These are phyloP conservation scores for Lasioglossum zephyrum DNA, from an alignment of 2,888 invertebrate species.

Conservation along the genomic window DNA sequence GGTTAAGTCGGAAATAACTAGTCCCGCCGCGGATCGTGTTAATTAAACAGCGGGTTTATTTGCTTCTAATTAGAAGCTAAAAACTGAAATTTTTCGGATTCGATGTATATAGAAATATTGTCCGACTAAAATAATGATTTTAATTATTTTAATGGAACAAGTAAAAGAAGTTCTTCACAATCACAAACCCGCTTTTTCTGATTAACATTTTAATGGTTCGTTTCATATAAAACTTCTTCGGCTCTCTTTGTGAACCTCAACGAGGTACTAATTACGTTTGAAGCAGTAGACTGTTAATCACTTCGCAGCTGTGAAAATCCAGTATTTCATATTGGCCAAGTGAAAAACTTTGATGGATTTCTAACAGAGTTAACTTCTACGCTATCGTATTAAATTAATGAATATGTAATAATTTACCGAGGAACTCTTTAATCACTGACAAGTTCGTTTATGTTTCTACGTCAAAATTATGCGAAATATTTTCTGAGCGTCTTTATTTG, in stretches of 20 bases:
- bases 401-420: not conserved
- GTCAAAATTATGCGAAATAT: not conserved
- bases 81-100: not conserved
- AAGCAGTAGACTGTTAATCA: not conserved
- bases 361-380: not conserved
- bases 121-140: not conserved
- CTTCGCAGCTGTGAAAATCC: not conserved
- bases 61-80: not conserved
- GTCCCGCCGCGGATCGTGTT: not conserved
- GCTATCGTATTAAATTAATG: not conserved
- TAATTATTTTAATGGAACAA: not conserved
- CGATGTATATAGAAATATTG: not conserved
- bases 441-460: not conserved
- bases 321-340: not conserved
- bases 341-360: not conserved
- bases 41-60: not conserved
- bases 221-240: not conserved
- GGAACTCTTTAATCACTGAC: not conserved
- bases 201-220: slow-evolving; percentile 2
- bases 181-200: not conserved
- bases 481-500: not conserved
- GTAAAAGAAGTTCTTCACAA: not conserved
- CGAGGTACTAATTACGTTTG: not conserved
- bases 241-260: not conserved
- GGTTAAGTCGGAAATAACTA: not conserved